phyloP scores from a whole-genome alignment of 2,113 vertebrate species.

The Erythrocercus mccallii region DNA sequence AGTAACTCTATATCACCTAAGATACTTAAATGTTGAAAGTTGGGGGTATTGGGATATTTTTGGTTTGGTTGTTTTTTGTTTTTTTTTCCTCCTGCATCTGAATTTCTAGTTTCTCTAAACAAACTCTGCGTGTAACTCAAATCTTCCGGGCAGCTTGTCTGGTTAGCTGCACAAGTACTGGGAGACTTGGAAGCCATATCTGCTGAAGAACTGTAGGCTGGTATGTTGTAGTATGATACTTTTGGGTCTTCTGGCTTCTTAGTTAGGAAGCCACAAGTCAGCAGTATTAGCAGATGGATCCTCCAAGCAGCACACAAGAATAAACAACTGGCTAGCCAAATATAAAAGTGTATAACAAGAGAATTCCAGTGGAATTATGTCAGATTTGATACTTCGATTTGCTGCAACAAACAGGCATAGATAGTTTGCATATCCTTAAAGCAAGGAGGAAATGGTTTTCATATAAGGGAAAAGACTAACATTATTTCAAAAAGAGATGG shows the following conservation, averaged over 20 bases:
- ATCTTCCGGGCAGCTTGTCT: neutral
- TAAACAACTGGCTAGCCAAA: neutral
- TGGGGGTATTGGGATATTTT: accelerated
- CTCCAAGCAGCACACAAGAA: neutral
- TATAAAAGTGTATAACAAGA: neutral
- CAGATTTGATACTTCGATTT: neutral
- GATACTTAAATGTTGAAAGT: neutral
- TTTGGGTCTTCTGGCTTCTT: neutral
- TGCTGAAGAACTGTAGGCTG: neutral
- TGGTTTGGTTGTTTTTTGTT: neutral
- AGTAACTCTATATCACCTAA: neutral
- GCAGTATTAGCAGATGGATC: neutral
- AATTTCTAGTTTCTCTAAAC: neutral
- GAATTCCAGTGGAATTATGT: neutral
- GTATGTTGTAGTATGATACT: neutral
- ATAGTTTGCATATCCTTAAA: neutral
- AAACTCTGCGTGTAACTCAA: neutral
- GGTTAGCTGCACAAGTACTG: neutral
- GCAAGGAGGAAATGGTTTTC: neutral
- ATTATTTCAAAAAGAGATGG: neutral
- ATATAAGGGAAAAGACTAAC: neutral
- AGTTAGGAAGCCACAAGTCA: neutral
- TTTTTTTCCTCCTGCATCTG: neutral
- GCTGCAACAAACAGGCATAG: neutral
- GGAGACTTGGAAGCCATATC: neutral